Evolutionary conservation across 92 coral and sea anemone genomes (phyloP), one percentile per base, ranked within the genome.

Genomic region (Zoanthus sansibaricus): DNA sequence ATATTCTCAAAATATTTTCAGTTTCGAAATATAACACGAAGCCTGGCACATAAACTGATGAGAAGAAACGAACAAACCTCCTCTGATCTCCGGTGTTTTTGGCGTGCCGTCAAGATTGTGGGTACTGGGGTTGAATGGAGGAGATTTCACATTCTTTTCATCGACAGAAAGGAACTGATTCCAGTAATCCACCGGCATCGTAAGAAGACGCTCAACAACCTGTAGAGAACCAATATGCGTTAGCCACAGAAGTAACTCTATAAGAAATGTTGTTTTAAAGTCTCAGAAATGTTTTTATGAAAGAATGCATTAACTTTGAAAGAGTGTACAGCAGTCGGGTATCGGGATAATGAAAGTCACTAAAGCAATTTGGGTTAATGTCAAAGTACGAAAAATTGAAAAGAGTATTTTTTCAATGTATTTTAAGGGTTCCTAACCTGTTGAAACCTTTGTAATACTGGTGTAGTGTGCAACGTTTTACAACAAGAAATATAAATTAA

Each of bases 161-260:
- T 89, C 91, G 11, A 68, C 87, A 56, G 77, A 78, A 51, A 95
- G 89, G 71, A 97, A 97, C 85, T 97, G 99, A 59, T 95, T 97
- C 99, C 99, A 97, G 90, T 97, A 97, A 87, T 97, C 99, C 25
- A 89, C 93, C 0, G 99, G 99, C 96, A 94, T 89, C 32, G 79
- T 86, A 2, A 94, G 79, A 21, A 94, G 94, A 16, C 92, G 88
- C 78, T 94, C 96, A 58, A 94, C 93, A 25, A 94, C 93, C 96
- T 94, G 82, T 17, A 17, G 10, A 9, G 21, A 62, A 21, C 69
- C 6, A 62, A 62, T 4, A 7, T n/a, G 30, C 69, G 9, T 62
- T 21, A 17, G n/a, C n/a, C 9, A 62, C 69, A 62, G 10, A 17
- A 62, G n/a, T 3, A 16, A 62, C 21, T 18, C 7, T 18, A 25